Percentiles rank a stretch among this genome's conserved stretches.
Evolutionary conservation across 1,140 invertebrate species (phyloP).

Genomic region (Carposina sasakii): DNA sequence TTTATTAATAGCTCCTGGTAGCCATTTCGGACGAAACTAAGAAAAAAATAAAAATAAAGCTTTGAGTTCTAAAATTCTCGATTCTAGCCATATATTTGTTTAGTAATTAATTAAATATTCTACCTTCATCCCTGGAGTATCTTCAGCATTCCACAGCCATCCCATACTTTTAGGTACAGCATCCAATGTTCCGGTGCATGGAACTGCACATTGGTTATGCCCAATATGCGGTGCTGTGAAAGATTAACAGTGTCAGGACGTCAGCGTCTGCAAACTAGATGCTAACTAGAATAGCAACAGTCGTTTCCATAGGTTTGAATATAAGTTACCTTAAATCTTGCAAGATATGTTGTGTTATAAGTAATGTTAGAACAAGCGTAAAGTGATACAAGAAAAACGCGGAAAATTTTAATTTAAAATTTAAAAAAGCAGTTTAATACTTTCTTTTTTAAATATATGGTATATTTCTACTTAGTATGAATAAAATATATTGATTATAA

Average conservation of each 20-base stretch:
- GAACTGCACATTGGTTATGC: constrained; percentile 50
- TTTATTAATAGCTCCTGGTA: constrained; percentile 56
- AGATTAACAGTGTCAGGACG: constrained; percentile 5
- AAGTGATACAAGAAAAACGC: no score
- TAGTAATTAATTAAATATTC: constrained; percentile 13
- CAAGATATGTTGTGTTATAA: no score
- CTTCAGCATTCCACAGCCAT: constrained; percentile 60
- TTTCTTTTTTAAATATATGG: no score
- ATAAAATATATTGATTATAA: no score
- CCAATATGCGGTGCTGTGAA: constrained; percentile 55
- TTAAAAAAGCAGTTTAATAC: no score
- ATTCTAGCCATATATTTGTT: background rate
- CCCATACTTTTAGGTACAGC: constrained; percentile 58
- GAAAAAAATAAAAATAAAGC: constrained; percentile 37
- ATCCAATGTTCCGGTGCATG: constrained; percentile 46
- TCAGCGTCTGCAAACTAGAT: no score
- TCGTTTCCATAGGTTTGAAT: no score
- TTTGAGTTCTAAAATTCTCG: background rate
- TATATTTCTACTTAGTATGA: no score
- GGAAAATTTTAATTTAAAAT: no score
- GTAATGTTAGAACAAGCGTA: no score
- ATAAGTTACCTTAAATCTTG: no score
- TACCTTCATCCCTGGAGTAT: constrained; percentile 59
- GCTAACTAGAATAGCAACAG: no score
- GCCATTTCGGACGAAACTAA: constrained; percentile 56